phyloP scores from a whole-genome alignment of 2,888 invertebrate genomes.

The Caenorhabditis imperialis region DNA sequence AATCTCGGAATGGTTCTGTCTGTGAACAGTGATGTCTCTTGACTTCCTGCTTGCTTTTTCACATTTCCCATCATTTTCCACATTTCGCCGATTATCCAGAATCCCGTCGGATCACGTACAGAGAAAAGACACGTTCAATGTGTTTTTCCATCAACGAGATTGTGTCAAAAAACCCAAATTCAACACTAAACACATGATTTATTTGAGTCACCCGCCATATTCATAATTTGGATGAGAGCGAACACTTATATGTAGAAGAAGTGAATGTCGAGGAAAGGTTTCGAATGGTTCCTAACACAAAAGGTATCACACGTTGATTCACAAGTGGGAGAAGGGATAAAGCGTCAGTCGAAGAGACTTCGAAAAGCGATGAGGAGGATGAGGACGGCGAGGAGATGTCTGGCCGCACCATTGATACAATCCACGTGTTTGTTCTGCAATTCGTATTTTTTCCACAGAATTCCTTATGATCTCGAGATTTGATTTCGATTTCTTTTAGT shows the following conservation, averaged over 20 bases:
- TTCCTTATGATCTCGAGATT: neutral
- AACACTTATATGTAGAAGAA: constrained; percentile 23
- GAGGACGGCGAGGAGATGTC: constrained; percentile 7
- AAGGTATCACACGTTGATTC: constrained; percentile 45
- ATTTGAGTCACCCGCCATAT: constrained; percentile 31
- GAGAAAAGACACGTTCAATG: too few species aligned
- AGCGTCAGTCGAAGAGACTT: constrained; percentile 9
- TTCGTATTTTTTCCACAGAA: neutral
- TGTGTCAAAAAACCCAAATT: neutral
- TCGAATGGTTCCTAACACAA: constrained; percentile 5
- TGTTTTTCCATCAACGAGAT: too few species aligned
- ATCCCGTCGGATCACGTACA: too few species aligned
- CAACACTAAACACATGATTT: constrained; percentile 1
- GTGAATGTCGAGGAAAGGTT: too few species aligned
- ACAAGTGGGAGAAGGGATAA: constrained; percentile 23
- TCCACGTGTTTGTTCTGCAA: constrained; percentile 45
- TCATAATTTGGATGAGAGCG: constrained; percentile 11
- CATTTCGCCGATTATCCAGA: too few species aligned
- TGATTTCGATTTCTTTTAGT: too few species aligned
- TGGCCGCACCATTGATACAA: constrained; percentile 21
- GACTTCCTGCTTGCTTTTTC: too few species aligned
- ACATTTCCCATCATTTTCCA: too few species aligned
- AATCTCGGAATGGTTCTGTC: too few species aligned
- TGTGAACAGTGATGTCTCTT: too few species aligned
- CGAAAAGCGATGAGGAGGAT: constrained; percentile 13